These are phyloP conservation scores for Trididemnum clinides DNA, from an alignment of 23 tunicate species.

Conservation along the genomic window DNA sequence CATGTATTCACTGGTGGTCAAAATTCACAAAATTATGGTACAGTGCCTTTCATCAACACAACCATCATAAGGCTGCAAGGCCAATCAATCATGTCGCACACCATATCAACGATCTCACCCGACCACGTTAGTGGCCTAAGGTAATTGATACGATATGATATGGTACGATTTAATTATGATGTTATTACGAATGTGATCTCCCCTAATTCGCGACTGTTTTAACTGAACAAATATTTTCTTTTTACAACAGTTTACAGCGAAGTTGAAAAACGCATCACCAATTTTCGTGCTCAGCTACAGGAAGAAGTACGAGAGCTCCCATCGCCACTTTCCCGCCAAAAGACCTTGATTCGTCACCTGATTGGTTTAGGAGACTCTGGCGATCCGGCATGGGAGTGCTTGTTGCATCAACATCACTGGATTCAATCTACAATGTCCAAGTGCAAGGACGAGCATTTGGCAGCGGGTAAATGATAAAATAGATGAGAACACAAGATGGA, in stretches of 20 bases:
- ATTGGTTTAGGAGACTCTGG: conserved; percentile 63
- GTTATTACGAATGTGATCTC: too few relatives aligned
- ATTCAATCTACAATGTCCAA: conserved; percentile 61
- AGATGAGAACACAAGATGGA: too few relatives aligned
- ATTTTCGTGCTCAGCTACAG: conserved; percentile 65
- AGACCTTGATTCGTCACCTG: conserved; percentile 81
- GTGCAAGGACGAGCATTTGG: conserved; percentile 69
- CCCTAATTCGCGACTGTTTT: too few relatives aligned
- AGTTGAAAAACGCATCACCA: conserved; percentile 63
- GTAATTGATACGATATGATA: too few relatives aligned
- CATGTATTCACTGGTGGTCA: too few relatives aligned
- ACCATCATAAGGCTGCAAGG: too few relatives aligned
- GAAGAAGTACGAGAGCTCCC: conserved; percentile 75
- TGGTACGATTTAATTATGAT: too few relatives aligned
- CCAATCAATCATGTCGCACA: too few relatives aligned
- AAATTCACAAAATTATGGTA: too few relatives aligned
- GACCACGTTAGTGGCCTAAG: too few relatives aligned
- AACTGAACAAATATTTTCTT: neutral
- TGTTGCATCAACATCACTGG: conserved; percentile 82
- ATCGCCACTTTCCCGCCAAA: conserved; percentile 65
- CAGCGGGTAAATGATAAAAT: conserved; percentile 16
- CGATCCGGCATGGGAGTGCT: conserved; percentile 96
- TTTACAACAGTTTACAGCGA: conserved; percentile 58
- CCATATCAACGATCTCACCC: too few relatives aligned
- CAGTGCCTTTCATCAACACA: too few relatives aligned